Conservation (phyloP, 2,888 invertebrate genomes). For the Platycnemis pennipes region DNA sequence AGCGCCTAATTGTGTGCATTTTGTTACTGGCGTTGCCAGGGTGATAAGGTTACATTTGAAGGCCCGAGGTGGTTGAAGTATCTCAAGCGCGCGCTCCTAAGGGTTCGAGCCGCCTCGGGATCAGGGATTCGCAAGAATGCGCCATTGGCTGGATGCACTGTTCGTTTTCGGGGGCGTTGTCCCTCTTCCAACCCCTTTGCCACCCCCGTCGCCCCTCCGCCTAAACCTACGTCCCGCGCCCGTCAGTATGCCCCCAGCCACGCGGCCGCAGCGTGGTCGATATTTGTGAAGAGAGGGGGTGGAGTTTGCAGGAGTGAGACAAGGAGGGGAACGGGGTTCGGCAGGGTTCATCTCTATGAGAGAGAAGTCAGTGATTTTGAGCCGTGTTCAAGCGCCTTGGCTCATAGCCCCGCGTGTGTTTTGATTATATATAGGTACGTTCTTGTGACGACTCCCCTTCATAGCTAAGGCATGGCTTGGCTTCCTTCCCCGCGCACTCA, state of each 20-base stretch:
- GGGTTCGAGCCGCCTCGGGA: too few relatives aligned
- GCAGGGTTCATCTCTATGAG: background rate
- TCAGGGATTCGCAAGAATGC: constrained; percentile 11
- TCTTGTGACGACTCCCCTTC: background rate
- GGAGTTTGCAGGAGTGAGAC: background rate
- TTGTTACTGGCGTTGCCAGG: too few relatives aligned
- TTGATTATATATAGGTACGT: background rate
- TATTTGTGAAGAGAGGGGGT: background rate
- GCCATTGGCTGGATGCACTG: background rate
- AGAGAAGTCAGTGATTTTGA: background rate
- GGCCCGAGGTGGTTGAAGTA: too few relatives aligned
- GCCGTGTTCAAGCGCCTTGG: background rate
- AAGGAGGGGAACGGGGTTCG: background rate
- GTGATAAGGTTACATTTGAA: too few relatives aligned
- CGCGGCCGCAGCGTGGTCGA: constrained; percentile 33
- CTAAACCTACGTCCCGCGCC: background rate
- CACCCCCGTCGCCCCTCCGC: background rate
- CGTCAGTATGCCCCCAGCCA: background rate
- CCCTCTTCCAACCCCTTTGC: constrained; percentile 1
- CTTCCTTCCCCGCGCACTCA: background rate
- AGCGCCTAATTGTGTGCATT: too few relatives aligned
- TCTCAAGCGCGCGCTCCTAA: background rate
- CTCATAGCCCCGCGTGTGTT: background rate
- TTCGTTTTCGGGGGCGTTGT: constrained; percentile 2
- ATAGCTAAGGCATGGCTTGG: background rate